Base-by-base conservation (phyloP, 2,797 vertebrate species). In the Lateolabrax maculatus region DNA sequence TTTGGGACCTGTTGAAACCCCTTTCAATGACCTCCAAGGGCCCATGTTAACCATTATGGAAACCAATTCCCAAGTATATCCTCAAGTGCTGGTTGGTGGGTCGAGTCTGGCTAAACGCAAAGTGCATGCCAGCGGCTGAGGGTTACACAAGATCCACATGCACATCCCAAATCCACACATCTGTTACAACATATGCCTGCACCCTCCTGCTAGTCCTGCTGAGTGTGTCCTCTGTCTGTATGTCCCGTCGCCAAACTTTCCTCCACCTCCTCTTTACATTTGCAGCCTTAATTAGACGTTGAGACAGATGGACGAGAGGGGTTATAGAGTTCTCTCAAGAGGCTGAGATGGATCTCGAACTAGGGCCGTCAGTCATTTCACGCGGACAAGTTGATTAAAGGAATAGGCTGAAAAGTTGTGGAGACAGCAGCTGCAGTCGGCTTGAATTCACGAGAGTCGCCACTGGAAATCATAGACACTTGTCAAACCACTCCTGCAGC, bases 151-250 rank as follows among this genome's bases (percentile, higher is more conserved):
- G 46, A 69, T 34, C 73, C 60, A 71, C 72, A 49, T 31, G 46
- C 77, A 55, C 44, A 41, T 65, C 71, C 55, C 62, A 83, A 56
- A 71, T 58, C 69, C 77, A 75, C 84, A 86, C 76, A 82, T 88
- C 85, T 85, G 84, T 83, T 61, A 25, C 19, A 76, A 74, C 89
- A 86, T 63, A 49, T 81, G 82, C 71, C 49, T 34, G n/a, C 46
- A 62, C 4, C 77, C 77, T 79, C 29, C 70, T 71, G 78, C 37
- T 81, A 75, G 84, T 79, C 81, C 75, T 10, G 29, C 82, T 62
- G 36, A 3, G 23, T 71, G 44, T 55, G 63, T 87, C 74, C 49
- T 71, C 43, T n/a, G n/a, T n/a, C 73, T 34, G 3, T 57, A 72
- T 53, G 73, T 80, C 61, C 51, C 70, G 25, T 48, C 15, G 37